Conservation (phyloP, 2,113 vertebrate genomes). For the Sinosuthora webbiana region DNA sequence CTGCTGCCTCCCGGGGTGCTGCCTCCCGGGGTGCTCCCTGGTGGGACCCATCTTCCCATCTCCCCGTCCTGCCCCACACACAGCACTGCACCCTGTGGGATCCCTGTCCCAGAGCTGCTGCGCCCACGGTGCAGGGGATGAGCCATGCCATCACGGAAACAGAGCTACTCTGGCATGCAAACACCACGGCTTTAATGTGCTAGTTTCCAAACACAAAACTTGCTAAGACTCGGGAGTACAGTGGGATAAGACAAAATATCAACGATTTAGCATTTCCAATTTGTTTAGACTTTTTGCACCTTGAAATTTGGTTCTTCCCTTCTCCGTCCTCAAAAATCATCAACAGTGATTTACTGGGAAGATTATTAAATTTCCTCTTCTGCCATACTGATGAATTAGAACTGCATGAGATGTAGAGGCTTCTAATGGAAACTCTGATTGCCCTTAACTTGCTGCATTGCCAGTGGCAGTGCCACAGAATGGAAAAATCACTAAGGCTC, state of each 20-base stretch:
- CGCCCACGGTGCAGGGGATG: background rate
- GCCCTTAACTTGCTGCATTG: constrained; percentile 20
- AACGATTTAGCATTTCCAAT: background rate
- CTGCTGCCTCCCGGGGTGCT: background rate
- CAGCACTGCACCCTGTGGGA: background rate
- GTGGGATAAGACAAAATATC: background rate
- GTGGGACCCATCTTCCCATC: background rate
- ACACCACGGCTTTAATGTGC: rapidly evolving
- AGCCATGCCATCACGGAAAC: background rate
- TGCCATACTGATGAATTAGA: constrained; percentile 10
- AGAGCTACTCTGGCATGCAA: background rate
- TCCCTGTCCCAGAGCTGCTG: background rate
- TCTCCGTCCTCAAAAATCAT: background rate
- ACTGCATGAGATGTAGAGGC: background rate
- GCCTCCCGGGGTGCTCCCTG: background rate
- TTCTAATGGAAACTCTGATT: constrained; percentile 60
- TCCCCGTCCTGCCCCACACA: background rate
- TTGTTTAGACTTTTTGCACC: background rate
- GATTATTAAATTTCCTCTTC: background rate
- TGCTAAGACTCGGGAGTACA: background rate
- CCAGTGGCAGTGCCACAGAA: constrained; percentile 27
- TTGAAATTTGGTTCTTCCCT: background rate
- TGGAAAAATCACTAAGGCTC: constrained; percentile 60
- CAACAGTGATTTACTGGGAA: background rate
- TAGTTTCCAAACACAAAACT: background rate